Base-by-base conservation (phyloP, 2,888 invertebrate genomes). In the Epinotia brunnichana region DNA sequence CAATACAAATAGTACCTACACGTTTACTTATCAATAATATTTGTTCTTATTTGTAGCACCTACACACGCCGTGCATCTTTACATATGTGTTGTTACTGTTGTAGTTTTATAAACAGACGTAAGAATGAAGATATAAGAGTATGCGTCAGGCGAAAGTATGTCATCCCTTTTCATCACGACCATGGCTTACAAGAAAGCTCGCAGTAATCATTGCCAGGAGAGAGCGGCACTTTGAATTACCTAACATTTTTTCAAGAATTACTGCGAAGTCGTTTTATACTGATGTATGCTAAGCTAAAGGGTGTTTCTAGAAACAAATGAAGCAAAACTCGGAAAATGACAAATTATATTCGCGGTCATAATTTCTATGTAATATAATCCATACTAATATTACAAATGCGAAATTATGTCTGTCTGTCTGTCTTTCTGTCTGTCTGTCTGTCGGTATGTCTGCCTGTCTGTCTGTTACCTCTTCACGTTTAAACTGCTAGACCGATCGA, bases 161-260 rank as follows among this genome's bases (percentile, higher is more conserved):
- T 88, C 90, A 89, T 85, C 77, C 82, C 81, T 84, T 86, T 84
- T 83, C 81, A 78, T 75, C 76, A 78, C 69, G 70, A 77, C 79
- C 79, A 78, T 75, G 76, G 76, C 70, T 74, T 76, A 76, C 78
- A 83, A 85, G 81, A 87, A 86, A 86, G 84, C 86, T 78, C 77
- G 75, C 75, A 74, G 83, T 86, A 86, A 87, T 88, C 88, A 87
- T 78, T 70, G 79, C 74, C 70, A 74, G 74, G 75, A 74, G 73
- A 74, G 74, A 72, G 69, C 69, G 56, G 70, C 74, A 73, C 69
- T 72, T 69, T 73, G 73, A 69, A 73, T 73, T 63, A 73, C 68
- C 68, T 69, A 63, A 73, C 73, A 73, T 73, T 73, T 73, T 68
- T 54, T 61, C 67, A 56, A 54, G 48, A 72, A 72, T 62, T 68